Evolutionary conservation across 2,888 invertebrate genomes (phyloP), one percentile per base, ranked within the genome.

Genomic region (Synanthedon andrenaeformis): DNA sequence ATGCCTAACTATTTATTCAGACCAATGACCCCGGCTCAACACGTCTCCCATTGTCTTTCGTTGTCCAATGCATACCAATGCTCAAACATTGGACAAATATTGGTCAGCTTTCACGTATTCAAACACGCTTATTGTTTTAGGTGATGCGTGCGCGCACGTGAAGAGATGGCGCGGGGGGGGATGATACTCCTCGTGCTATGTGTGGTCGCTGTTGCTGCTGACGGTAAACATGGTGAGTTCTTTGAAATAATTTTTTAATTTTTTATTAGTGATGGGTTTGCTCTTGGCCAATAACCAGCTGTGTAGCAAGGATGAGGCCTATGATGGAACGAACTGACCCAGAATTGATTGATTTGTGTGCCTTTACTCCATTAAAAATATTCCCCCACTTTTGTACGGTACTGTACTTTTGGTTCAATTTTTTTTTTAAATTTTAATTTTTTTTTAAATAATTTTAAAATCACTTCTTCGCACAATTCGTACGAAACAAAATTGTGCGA

Each of bases 111-210:
- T 76, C 74, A 68, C 70, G 66, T 72, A 63, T 63, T 77, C 72
- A 80, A 77, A 78, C 70, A 79, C 10, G 57, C 58, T 64, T 83
- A 84, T 86, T 86, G 85, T 86, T 87, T 83, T 84, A 87, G 86
- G 86, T 85, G 84, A 86, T 87, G 85, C 74, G 71, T 66, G 72
- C 66, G 69, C 72, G 74, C 70, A 74, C 70, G 78, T 82, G 76
- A 82, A 78, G 75, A 62, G 59, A 85, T 84, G 83, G 81, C 77
- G 78, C 73, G 80, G 74, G 77, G 77, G 74, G 73, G 79, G 76
- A 76, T 76, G 65, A 66, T 73, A 65, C 78, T 83, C 74, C 82
- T 84, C 79, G 69, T 85, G 70, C 76, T 85, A 74, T 85, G 85
- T 82, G 82, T 84, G 84, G 84, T 78, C 84, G 81, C 73, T 59